phyloP scores from a whole-genome alignment of 2,797 vertebrate genomes.

The Anniella stebbinsi region DNA sequence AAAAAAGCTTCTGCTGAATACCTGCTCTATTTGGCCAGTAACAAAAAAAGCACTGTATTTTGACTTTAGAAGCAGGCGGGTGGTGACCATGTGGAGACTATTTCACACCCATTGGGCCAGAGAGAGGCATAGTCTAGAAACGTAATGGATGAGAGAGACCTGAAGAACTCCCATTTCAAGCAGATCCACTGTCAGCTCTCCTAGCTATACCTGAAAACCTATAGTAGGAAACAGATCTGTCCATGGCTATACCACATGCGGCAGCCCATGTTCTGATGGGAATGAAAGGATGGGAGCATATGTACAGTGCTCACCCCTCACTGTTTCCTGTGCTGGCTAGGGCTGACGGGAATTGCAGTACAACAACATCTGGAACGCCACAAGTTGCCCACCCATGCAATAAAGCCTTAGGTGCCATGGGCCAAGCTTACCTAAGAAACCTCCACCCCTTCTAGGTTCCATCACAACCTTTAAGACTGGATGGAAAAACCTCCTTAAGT shows the following conservation, averaged over 20 bases:
- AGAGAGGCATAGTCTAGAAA: neutral
- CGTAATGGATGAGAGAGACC: neutral
- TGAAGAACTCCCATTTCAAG: neutral
- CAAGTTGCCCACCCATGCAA: too few species aligned
- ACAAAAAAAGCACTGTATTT: too few species aligned
- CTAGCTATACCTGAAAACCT: neutral
- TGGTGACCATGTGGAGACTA: too few species aligned
- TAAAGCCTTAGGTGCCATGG: neutral
- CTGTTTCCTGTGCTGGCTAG: too few species aligned
- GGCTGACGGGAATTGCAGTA: too few species aligned
- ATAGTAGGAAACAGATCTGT: neutral
- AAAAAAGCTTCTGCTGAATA: too few species aligned
- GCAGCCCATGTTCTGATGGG: neutral
- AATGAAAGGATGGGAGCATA: neutral
- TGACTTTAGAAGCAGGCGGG: too few species aligned
- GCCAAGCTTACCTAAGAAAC: neutral
- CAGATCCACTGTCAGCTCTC: neutral
- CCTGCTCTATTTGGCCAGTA: too few species aligned
- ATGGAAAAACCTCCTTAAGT: neutral
- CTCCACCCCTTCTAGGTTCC: neutral
- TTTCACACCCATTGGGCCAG: neutral
- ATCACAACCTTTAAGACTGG: neutral
- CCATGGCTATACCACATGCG: neutral
- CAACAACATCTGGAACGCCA: too few species aligned
- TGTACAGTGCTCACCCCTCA: too few species aligned